These are phyloP conservation scores for Polypedilum vanderplanki DNA, from an alignment of 1,140 invertebrate genomes.

Conservation along the genomic window DNA sequence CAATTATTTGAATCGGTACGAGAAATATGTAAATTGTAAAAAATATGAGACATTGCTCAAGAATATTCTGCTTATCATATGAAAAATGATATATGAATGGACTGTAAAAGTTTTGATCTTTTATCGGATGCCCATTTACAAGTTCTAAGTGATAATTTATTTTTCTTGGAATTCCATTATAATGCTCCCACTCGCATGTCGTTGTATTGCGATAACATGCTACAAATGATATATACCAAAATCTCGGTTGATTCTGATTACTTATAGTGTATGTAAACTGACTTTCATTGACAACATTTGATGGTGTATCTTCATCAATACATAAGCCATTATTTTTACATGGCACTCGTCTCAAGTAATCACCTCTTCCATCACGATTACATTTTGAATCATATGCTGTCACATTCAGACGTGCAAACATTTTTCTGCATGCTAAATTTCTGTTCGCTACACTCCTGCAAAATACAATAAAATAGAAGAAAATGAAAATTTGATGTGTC, in stretches of 20 bases:
- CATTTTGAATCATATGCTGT: conserved; percentile 81
- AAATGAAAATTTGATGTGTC: not conserved
- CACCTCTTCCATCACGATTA: conserved; percentile 62
- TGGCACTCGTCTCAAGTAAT: conserved; percentile 83
- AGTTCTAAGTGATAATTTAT: conserved; percentile 91
- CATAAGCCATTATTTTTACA: conserved; percentile 73
- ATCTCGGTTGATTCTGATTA: conserved; percentile 81
- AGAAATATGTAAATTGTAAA: conserved; percentile 81
- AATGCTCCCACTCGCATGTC: conserved; percentile 77
- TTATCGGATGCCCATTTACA: conserved; percentile 83
- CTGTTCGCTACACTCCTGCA: conserved; percentile 45
- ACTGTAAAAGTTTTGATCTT: conserved; percentile 68
- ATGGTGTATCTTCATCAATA: conserved; percentile 75
- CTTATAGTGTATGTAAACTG: conserved; percentile 93
- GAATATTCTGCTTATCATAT: conserved; percentile 88
- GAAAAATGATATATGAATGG: conserved; percentile 92
- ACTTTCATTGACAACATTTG: conserved; percentile 75
- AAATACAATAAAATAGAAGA: conserved; percentile 34
- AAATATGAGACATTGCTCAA: conserved; percentile 87
- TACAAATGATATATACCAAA: conserved; percentile 93
- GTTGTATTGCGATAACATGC: conserved; percentile 76
- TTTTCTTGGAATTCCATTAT: conserved; percentile 45
- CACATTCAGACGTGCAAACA: conserved; percentile 77
- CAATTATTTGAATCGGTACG: conserved; percentile 83
- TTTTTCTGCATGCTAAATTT: conserved; percentile 63